These are phyloP conservation scores for Amazona guildingii DNA, from an alignment of 2,113 vertebrate species.

Conservation along the genomic window DNA sequence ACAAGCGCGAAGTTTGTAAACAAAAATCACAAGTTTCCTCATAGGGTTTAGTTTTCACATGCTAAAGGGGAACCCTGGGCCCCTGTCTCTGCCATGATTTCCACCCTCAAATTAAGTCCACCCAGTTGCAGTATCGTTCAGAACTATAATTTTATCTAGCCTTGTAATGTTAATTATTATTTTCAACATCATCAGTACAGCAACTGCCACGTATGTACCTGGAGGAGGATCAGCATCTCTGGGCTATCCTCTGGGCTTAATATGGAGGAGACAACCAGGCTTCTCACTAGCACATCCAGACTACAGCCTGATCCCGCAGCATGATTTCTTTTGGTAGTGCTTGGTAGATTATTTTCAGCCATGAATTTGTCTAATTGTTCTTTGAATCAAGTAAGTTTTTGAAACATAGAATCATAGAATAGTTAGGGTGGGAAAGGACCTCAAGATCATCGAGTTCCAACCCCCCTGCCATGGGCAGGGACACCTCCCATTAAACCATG, in stretches of 20 bases:
- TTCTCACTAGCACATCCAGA: background rate
- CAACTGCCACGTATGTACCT: background rate
- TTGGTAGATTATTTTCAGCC: background rate
- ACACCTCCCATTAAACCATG: too few species aligned
- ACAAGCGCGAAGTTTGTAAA: background rate
- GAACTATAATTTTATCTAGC: background rate
- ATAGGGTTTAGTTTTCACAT: background rate
- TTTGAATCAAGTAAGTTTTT: constrained; percentile 8
- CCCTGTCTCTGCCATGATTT: background rate
- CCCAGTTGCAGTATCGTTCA: background rate
- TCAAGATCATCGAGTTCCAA: too few species aligned
- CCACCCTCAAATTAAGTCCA: background rate
- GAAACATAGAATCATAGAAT: background rate
- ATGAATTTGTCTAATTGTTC: constrained; percentile 3
- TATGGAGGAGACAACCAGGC: background rate
- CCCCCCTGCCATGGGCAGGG: too few species aligned
- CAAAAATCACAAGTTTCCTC: background rate
- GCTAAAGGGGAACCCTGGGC: background rate
- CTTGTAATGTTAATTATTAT: constrained; percentile 14
- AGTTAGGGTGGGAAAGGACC: too few species aligned
- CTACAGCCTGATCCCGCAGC: background rate
- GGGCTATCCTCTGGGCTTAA: background rate
- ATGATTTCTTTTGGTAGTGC: background rate
- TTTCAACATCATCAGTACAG: background rate
- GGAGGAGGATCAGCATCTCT: background rate